Evolutionary conservation across 2,888 invertebrate genomes (phyloP), one percentile per base, ranked within the genome.

Genomic region (Microplitis deprimator): DNA sequence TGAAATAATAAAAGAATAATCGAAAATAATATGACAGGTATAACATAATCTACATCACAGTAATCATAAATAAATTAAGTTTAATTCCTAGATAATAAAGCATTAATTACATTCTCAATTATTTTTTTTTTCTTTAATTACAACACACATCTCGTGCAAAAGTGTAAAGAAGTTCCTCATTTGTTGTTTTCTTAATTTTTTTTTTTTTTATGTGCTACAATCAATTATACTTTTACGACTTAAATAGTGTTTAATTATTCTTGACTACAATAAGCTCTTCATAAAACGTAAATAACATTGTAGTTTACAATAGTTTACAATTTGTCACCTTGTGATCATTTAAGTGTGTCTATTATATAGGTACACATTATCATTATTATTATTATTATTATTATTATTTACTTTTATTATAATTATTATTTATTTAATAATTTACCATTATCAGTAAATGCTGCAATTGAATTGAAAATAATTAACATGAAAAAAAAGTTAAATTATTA

Each of bases 131-230:
- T 68, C 67, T 76, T 79, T 78, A 85, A 87, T 87, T 89, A 89
- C 88, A 89, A 89, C 89, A 88, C 89, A 88, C 89, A 87, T 89
- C 87, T 88, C 89, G 89, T 89, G 89, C 89, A 89, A 89, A 89
- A 89, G 89, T 89, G 88, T 89, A 88, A 89, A 88, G 88, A 89
- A 87, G 84, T 87, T 87, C 84, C 83, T 86, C 85, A 78, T 79
- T 80, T 82, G 76, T 78, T 79, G 78, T 81, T 80, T 83, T 80
- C 76, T 80, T 76, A 8, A 16, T 62, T 75, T 79, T 41, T 75
- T 73, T 79, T 77, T 77, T 65, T 3, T 29, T 75, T 84, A 82
- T 86, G 89, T 89, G 89, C 89, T 89, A 89, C 89, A 88, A 88
- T 88, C 89, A 89, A 89, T 87, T 88, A 87, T 84, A 82, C 83